Percentiles rank a stretch among this genome's conserved stretches.
Conservation (phyloP, 2,797 vertebrate species). For the Clarias fuscus region DNA sequence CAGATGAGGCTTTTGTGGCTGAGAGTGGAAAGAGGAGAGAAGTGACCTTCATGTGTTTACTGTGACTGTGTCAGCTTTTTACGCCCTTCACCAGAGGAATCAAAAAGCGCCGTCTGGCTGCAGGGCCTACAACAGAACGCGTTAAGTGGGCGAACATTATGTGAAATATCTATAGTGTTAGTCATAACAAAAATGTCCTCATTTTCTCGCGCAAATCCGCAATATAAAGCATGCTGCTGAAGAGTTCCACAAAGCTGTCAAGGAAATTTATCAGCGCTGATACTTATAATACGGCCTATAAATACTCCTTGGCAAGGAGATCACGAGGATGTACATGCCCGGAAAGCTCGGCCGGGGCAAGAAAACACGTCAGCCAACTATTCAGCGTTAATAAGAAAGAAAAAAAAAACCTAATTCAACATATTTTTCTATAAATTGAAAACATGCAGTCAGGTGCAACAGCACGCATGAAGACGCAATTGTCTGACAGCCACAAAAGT, state of each 20-base stretch:
- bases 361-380: background rate
- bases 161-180: constrained; percentile 43
- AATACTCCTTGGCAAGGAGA: constrained; percentile 16
- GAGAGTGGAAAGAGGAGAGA: constrained; percentile 55
- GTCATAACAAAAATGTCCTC: constrained; percentile 47
- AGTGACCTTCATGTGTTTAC: constrained; percentile 58
- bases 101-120: constrained; percentile 44
- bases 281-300: constrained; percentile 24
- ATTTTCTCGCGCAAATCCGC: constrained; percentile 32
- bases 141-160: constrained; percentile 49
- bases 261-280: constrained; percentile 31
- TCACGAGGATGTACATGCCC: constrained; percentile 13
- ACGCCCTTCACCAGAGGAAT: constrained; percentile 42
- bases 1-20: constrained; percentile 56
- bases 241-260: constrained; percentile 38
- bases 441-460: background rate
- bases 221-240: constrained; percentile 36
- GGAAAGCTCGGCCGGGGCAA: background rate
- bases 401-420: background rate
- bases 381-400: background rate
- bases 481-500: background rate
- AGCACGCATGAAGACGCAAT: background rate
- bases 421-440: background rate
- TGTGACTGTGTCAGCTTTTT: constrained; percentile 58
- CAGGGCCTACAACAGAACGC: constrained; percentile 28